A percentile compares a stretch with the other conserved stretches of the same genome.
phyloP scores from a whole-genome alignment of 1,140 invertebrate species.

The Acromyrmex heyeri region DNA sequence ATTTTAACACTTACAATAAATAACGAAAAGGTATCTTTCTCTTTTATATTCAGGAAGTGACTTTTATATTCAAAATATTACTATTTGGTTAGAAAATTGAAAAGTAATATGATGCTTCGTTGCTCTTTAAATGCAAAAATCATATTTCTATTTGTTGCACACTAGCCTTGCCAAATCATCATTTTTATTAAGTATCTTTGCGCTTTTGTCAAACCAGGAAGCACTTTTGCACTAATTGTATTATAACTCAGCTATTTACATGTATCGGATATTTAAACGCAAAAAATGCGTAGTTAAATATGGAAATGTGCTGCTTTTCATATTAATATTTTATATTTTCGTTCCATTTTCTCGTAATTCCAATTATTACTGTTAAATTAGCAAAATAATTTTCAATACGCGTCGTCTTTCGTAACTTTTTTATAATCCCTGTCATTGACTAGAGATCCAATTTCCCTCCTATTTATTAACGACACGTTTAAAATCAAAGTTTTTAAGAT shows the following conservation, averaged over 20 bases:
- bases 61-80: background rate
- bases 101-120: background rate
- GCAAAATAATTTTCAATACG: conserved; percentile 4
- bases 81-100: background rate
- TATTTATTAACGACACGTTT: conserved; percentile 5
- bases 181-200: conserved; percentile 7
- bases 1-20: conserved; percentile 15
- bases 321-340: conserved; percentile 9
- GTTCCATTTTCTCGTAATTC: background rate
- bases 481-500: background rate
- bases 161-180: background rate
- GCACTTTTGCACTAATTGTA: conserved; percentile 50
- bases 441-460: conserved; percentile 45
- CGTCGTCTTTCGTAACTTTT: conserved; percentile 18
- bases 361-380: background rate
- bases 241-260: conserved; percentile 55
- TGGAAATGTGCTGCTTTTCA: conserved; percentile 24
- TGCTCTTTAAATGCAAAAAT: conserved; percentile 7
- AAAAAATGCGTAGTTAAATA: conserved; percentile 15
- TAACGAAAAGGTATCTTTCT: background rate
- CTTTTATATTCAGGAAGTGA: background rate
- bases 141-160: conserved; percentile 15
- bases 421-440: conserved; percentile 62
- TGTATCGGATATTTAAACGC: conserved; percentile 29
- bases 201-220: conserved; percentile 44